Percentiles rank a stretch among this genome's conserved stretches.
Evolutionary conservation across 2,888 invertebrate genomes (phyloP).

Genomic region (Xylophagus ater): DNA sequence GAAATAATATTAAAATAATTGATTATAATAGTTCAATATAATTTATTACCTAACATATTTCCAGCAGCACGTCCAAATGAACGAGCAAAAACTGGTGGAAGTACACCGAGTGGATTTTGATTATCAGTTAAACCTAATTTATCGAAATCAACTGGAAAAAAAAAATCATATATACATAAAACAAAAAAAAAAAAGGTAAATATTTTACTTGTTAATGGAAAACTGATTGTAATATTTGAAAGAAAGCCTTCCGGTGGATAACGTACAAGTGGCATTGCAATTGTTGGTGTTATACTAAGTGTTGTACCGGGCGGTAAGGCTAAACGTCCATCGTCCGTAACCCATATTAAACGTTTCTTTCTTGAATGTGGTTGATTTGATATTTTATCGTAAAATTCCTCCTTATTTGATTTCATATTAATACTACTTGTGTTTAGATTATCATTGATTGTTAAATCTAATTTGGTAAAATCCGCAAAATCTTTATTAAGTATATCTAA

Average conservation of each 20-base stretch:
- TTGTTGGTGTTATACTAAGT: conserved; percentile 65
- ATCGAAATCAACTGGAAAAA: conserved; percentile 65
- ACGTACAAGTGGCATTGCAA: conserved; percentile 70
- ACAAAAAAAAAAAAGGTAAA: conserved; percentile 2
- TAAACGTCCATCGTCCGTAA: conserved; percentile 72
- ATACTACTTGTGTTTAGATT: too few species aligned
- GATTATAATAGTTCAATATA: conserved; percentile 46
- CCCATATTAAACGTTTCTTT: conserved; percentile 73
- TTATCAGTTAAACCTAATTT: conserved; percentile 79
- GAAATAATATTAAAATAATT: not conserved
- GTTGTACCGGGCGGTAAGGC: conserved; percentile 75
- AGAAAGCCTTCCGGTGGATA: conserved; percentile 78
- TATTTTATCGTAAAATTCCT: conserved; percentile 22
- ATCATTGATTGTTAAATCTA: not conserved
- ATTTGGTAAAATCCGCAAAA: conserved; percentile 1
- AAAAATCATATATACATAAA: conserved; percentile 10
- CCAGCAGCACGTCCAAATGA: conserved; percentile 67
- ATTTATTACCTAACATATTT: conserved; percentile 49
- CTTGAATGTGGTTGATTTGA: conserved; percentile 50
- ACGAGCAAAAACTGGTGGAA: conserved; percentile 64
- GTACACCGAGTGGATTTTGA: conserved; percentile 71
- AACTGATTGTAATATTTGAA: conserved; percentile 71
- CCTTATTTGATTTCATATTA: conserved; percentile 14
- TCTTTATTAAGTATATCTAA: not conserved
- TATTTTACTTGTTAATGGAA: conserved; percentile 73